Conservation (phyloP, 30 jellyfish, hydroid and myxozoan genomes). For the Cassiopea andromeda region DNA sequence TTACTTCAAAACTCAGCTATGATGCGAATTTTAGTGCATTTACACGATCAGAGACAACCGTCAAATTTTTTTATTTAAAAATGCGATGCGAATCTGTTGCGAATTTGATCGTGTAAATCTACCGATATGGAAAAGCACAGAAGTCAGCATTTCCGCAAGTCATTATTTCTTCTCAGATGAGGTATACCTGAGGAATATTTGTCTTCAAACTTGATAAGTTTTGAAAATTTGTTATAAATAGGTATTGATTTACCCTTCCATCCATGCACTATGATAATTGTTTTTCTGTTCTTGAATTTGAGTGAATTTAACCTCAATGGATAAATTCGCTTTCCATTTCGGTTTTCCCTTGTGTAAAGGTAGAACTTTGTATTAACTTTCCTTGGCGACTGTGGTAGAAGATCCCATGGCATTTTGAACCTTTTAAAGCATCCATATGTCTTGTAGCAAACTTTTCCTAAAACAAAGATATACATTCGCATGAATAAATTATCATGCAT, state of each 20-base stretch:
- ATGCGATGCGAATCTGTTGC: no score
- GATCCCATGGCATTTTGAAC: slow-evolving; percentile 42
- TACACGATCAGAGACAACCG: no score
- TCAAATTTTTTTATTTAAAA: no score
- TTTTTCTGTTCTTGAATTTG: slow-evolving; percentile 48
- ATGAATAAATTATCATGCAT: background rate
- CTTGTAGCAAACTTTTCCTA: slow-evolving; percentile 60
- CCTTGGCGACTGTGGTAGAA: slow-evolving; percentile 70
- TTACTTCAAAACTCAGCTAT: no score
- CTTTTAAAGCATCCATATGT: slow-evolving; percentile 89
- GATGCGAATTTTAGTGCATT: no score
- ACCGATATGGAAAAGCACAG: no score
- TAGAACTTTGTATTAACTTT: slow-evolving; percentile 49
- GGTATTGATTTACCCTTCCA: slow-evolving; percentile 60
- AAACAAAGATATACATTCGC: background rate
- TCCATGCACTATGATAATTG: slow-evolving; percentile 87
- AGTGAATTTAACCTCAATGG: slow-evolving; percentile 35
- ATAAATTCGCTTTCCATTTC: slow-evolving; percentile 20
- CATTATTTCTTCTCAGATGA: no score
- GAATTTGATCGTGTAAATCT: no score
- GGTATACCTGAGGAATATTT: no score
- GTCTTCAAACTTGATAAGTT: no score
- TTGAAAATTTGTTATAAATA: no score
- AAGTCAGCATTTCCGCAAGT: no score
- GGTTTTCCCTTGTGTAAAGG: slow-evolving; percentile 54